Base-by-base conservation (phyloP, 2,888 invertebrate species). In the Pseudanteris insignis region DNA sequence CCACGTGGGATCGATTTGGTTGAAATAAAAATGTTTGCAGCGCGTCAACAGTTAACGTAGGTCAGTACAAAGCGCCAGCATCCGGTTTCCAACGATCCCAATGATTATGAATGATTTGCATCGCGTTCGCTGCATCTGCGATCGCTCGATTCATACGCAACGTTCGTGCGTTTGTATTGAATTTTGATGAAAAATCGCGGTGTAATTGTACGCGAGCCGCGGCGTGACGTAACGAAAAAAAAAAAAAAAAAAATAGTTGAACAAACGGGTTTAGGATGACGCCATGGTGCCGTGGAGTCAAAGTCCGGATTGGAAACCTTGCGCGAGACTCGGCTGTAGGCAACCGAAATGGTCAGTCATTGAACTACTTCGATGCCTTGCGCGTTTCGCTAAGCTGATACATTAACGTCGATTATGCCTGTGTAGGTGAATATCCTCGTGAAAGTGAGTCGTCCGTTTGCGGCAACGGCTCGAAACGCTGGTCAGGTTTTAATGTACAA, bases 381-480 rank as follows among this genome's bases (percentile, higher is more conserved):
- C 33, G 6, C 14, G 13, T 24, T 24, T 32, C 32, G 33, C 33
- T 25, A 25, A 33, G 40, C n/a, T n/a, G 40, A 25, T 14, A 26
- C 44, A 14, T 14, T 7, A 26, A 33, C 4, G 13, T 18, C 4
- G 2, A 13, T 32, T 13, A 43, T 13, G 43, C 11, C 10, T 15
- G 44, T 29, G 7, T 26, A 8, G 9, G 33, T 26, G 15, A 2
- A 33, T 29, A 47, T 29, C 29, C 24, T 29, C 21, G 14, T 36
- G 47, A 47, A 47, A 47, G 47, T 37, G 36, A 47, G 47, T 12
- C 21, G 47, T 47, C 47, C 47, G 36, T 47, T 24, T 47, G 36
- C 15, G 47, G 36, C 36, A 36, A 29, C 8, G 8, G 47, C 29
- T 36, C 13, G 21, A 18, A 37, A 2, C 29, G n/a, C 25, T 25